A percentile compares a stretch with the other conserved stretches of the same genome.
phyloP scores from a whole-genome alignment of 2,888 invertebrate genomes.

The Nudaria mundana region DNA sequence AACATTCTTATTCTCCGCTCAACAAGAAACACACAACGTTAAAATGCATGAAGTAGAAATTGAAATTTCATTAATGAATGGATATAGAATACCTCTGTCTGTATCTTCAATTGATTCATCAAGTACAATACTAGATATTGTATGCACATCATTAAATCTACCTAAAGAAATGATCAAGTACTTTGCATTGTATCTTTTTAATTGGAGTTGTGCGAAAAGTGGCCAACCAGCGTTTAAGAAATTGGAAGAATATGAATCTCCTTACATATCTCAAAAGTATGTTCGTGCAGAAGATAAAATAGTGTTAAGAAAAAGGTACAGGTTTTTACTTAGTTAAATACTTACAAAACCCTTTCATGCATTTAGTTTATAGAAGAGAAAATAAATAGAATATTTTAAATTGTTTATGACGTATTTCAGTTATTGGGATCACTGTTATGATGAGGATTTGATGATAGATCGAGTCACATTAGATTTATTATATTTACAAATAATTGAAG shows the following conservation, averaged over 20 bases:
- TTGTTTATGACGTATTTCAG: conserved; percentile 68
- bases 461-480: conserved; percentile 91
- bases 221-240: conserved; percentile 90
- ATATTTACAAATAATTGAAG: conserved; percentile 92
- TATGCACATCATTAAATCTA: conserved; percentile 90
- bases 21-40: conserved; percentile 91
- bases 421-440: conserved; percentile 94
- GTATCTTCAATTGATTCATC: conserved; percentile 92
- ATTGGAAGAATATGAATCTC: conserved; percentile 98
- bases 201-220: conserved; percentile 87
- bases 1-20: conserved; percentile 94
- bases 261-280: conserved; percentile 94
- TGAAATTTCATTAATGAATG: conserved; percentile 93
- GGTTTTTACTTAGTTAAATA: too few relatives aligned
- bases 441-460: conserved; percentile 90
- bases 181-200: conserved; percentile 94
- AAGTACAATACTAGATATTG: conserved; percentile 90
- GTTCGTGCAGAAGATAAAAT: conserved; percentile 88
- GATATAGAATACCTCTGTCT: conserved; percentile 90
- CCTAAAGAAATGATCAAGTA: conserved; percentile 90
- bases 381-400: too few relatives aligned
- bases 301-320: conserved; percentile 92
- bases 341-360: too few relatives aligned
- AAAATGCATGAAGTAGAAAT: conserved; percentile 86
- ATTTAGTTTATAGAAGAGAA: too few relatives aligned